Evolutionary conservation across 2,113 vertebrate species (phyloP).

Genomic region (Laticauda laticaudata): DNA sequence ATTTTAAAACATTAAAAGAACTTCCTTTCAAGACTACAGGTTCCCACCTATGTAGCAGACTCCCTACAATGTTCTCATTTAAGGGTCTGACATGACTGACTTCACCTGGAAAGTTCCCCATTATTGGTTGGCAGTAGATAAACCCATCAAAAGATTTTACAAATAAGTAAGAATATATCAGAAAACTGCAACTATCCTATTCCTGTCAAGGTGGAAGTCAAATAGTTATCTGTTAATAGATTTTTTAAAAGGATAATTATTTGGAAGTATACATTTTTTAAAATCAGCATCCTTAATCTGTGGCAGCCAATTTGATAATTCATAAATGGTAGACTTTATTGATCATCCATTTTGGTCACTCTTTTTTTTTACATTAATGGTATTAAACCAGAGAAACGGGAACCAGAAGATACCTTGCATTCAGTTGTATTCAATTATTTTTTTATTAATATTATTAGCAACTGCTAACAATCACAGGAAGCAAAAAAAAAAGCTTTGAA

Average conservation of each 20-base stretch:
- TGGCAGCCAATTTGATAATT: slow-evolving; percentile 56
- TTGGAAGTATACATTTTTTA: slow-evolving; percentile 50
- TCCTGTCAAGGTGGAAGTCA: slow-evolving; percentile 57
- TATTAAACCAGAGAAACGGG: slow-evolving; percentile 12
- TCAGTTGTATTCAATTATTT: slow-evolving; percentile 11
- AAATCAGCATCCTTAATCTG: slow-evolving; percentile 60
- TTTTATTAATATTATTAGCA: background rate
- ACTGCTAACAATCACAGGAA: background rate
- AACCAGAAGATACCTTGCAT: slow-evolving; percentile 27
- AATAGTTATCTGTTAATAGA: slow-evolving; percentile 44
- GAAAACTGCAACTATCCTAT: slow-evolving; percentile 62
- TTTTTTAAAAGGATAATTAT: slow-evolving; percentile 49
- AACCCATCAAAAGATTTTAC: slow-evolving; percentile 62
- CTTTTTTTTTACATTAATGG: slow-evolving; percentile 19
- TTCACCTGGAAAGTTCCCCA: slow-evolving; percentile 54
- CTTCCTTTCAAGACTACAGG: slow-evolving; percentile 32
- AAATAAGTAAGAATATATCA: slow-evolving; percentile 60
- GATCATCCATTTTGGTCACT: slow-evolving; percentile 48
- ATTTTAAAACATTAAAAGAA: slow-evolving; percentile 45
- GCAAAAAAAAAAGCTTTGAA: background rate
- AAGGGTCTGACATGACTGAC: slow-evolving; percentile 41
- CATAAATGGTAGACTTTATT: slow-evolving; percentile 59
- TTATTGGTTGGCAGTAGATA: slow-evolving; percentile 62
- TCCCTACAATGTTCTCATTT: slow-evolving; percentile 44
- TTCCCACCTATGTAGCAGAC: slow-evolving; percentile 33